These are phyloP conservation scores for Anguilla rostrata DNA, from an alignment of 2,113 vertebrate genomes.

Conservation along the genomic window DNA sequence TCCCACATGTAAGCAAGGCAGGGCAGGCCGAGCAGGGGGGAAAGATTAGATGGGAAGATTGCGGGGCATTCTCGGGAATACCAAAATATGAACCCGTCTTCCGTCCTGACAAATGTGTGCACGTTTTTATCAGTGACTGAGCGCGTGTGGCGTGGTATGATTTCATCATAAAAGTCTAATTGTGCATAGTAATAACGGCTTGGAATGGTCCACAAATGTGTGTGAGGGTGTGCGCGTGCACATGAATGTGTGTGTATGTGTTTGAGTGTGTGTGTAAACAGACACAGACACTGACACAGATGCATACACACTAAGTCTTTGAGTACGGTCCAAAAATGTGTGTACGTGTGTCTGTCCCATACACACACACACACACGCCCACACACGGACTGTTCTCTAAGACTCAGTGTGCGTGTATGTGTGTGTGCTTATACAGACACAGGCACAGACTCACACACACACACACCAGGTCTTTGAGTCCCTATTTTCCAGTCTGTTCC, in stretches of 20 bases:
- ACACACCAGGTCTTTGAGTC: neutral
- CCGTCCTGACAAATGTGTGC: neutral
- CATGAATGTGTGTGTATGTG: too few species aligned
- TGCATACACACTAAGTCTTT: neutral
- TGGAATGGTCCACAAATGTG: neutral
- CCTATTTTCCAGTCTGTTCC: slow-evolving; percentile 46
- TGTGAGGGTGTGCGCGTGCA: neutral
- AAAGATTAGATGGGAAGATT: neutral
- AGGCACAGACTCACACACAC: too few species aligned
- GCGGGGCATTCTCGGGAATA: neutral
- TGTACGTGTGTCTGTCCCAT: too few species aligned
- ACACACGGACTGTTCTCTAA: too few species aligned
- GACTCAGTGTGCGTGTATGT: too few species aligned
- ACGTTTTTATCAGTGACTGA: neutral
- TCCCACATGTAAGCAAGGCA: neutral
- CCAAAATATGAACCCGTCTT: neutral
- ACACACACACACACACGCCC: too few species aligned
- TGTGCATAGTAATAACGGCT: neutral
- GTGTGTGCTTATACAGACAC: too few species aligned
- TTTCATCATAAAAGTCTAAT: neutral
- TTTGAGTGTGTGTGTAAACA: neutral
- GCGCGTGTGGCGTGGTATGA: neutral
- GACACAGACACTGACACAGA: neutral
- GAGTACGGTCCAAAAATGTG: too few species aligned
- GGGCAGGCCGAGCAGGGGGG: neutral